Base-by-base conservation (phyloP, 2,888 invertebrate genomes). In the Meghimatium bilineatum region DNA sequence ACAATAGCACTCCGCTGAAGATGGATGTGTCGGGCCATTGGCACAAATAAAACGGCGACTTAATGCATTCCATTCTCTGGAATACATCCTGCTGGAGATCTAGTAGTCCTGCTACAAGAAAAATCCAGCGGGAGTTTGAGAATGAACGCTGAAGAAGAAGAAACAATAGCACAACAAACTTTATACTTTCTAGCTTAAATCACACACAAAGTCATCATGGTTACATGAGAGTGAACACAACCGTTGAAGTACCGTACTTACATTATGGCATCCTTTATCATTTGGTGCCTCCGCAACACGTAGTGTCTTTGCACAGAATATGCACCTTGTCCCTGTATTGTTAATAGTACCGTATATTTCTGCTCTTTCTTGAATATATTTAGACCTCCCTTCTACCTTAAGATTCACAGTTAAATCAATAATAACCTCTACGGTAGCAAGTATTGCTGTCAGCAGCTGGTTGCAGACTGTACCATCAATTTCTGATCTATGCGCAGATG, bases 261-360 rank as follows among this genome's bases (percentile, higher is more conserved):
- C 84, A 32, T 71, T 32, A 60, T 80, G 32, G 69, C 84, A 84
- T 32, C 84, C 84, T 44, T 36, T 29, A 23, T 38, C 20, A 69
- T 38, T 44, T 29, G 32, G 5, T 32, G 44, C 12, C 10, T 23
- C 29, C n/a, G n/a, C 52, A n/a, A 32, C 14, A 26, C 32, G 38
- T 14, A 75, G 20, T 0, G 29, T 12, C 66, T 56, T 67, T 26
- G 84, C 84, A 84, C 84, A 84, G 52, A 69, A 84, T 36, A 80
- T 8, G 32, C 84, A 84, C 56, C 80, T 74, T 26, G 1, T 38
- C 23, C 8, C 29, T 66, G 56, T 69, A 20, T 79, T 44, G 1
- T 17, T n/a, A 44, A 49, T 26, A 23, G 34, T n/a, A 10, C 71
- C 56, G 60, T 56, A 79, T 26, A 56, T 12, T 32, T 49, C 26